Conservation (phyloP, 23 tunicate genomes). For the Halocynthia aurantium region DNA sequence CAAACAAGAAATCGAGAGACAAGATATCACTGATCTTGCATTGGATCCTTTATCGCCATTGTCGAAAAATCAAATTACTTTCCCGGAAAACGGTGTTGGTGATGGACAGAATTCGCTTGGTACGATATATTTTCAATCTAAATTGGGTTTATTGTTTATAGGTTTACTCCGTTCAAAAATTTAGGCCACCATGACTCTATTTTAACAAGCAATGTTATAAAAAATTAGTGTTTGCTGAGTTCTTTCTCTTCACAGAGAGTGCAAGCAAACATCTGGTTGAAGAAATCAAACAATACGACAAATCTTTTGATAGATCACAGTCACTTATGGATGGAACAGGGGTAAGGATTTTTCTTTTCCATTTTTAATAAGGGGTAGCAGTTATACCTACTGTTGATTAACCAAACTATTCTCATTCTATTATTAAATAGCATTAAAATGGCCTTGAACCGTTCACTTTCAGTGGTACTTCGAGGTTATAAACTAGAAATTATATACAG, state of each 20-base stretch:
- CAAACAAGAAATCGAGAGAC: constrained; percentile 28
- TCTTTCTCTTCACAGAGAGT: neutral
- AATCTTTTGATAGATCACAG: neutral
- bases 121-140: too few relatives aligned
- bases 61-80: neutral
- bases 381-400: neutral
- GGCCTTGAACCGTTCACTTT: too few relatives aligned
- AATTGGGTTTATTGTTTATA: too few relatives aligned
- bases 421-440: neutral
- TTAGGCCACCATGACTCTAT: too few relatives aligned
- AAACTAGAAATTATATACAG: too few relatives aligned
- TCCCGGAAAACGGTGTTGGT: too few relatives aligned
- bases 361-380: neutral
- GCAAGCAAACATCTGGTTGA: neutral
- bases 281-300: constrained; percentile 2
- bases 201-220: too few relatives aligned
- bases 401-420: neutral
- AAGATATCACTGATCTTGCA: constrained; percentile 70
- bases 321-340: neutral
- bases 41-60: constrained; percentile 74
- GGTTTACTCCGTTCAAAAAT: too few relatives aligned
- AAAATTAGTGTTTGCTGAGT: too few relatives aligned
- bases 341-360: neutral
- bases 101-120: too few relatives aligned
- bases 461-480: too few relatives aligned